phyloP scores from a whole-genome alignment of 2,888 invertebrate species.

The Cylloceria caligata region DNA sequence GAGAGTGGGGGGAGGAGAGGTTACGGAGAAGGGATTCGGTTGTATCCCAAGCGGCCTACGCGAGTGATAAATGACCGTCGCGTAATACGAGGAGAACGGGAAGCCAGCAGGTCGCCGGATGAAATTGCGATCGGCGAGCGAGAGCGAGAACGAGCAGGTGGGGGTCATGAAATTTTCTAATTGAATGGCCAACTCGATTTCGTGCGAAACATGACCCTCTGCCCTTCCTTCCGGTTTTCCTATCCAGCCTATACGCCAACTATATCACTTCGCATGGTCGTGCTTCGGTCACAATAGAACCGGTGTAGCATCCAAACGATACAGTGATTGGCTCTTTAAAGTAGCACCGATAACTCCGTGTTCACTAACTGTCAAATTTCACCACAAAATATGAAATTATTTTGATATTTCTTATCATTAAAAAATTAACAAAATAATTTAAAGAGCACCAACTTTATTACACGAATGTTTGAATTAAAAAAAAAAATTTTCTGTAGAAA shows the following conservation, averaged over 20 bases:
- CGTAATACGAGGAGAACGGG: slow-evolving; percentile 64
- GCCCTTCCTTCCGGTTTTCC: slow-evolving; percentile 63
- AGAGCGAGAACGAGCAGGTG: slow-evolving; percentile 53
- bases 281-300: slow-evolving; percentile 7
- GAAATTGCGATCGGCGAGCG: slow-evolving; percentile 67
- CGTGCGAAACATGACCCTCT: slow-evolving; percentile 67
- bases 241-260: slow-evolving; percentile 21
- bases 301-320: slow-evolving; percentile 1
- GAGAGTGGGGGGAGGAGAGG: neutral
- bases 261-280: neutral
- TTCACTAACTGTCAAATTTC: neutral
- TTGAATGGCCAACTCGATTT: slow-evolving; percentile 69
- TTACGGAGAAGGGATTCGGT: slow-evolving; percentile 47
- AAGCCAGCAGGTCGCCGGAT: slow-evolving; percentile 67
- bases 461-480: no score
- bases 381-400: neutral
- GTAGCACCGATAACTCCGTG: neutral
- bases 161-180: slow-evolving; percentile 68
- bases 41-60: slow-evolving; percentile 68
- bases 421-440: no score
- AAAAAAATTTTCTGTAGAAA: no score
- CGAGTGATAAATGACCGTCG: slow-evolving; percentile 70
- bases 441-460: no score
- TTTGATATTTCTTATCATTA: neutral
- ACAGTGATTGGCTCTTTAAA: slow-evolving; percentile 14